phyloP scores from a whole-genome alignment of 2,888 invertebrate species.

The Dryomyza anilis region DNA sequence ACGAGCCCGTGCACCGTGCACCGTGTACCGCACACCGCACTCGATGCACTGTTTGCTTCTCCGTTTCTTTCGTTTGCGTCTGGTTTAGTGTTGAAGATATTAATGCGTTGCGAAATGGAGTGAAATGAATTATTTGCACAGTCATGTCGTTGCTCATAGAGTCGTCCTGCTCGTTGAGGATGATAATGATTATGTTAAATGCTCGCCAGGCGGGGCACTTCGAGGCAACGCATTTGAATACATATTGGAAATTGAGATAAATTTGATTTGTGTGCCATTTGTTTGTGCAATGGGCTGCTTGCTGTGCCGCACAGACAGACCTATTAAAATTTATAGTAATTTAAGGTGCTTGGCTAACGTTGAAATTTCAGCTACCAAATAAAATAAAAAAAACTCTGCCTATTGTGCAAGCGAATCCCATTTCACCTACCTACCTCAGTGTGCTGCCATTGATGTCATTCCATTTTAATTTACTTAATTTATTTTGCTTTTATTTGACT shows the following conservation, averaged over 20 bases:
- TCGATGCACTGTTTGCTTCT: not conserved
- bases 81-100: slow-evolving; percentile 36
- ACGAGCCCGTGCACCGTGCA: slow-evolving; percentile 25
- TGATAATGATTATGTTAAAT: slow-evolving; percentile 31
- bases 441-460: slow-evolving; percentile 7
- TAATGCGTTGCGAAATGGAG: slow-evolving; percentile 52
- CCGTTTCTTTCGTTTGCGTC: not conserved
- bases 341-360: no score
- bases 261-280: slow-evolving; percentile 50
- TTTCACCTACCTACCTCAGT: no score
- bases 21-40: slow-evolving; percentile 43
- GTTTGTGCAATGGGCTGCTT: not conserved
- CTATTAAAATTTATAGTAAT: no score
- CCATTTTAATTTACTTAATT: not conserved
- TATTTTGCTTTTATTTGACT: not conserved
- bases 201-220: not conserved
- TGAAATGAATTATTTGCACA: slow-evolving; percentile 56
- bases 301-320: no score
- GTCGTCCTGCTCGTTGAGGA: slow-evolving; percentile 14
- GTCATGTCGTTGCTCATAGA: slow-evolving; percentile 45
- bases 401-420: no score
- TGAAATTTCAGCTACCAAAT: no score
- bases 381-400: no score
- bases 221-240: slow-evolving; percentile 39
- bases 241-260: slow-evolving; percentile 52